A percentile compares a stretch with the other conserved stretches of the same genome.
These are phyloP conservation scores for Coilia nasus DNA, from an alignment of 2,797 vertebrate genomes.

Conservation along the genomic window DNA sequence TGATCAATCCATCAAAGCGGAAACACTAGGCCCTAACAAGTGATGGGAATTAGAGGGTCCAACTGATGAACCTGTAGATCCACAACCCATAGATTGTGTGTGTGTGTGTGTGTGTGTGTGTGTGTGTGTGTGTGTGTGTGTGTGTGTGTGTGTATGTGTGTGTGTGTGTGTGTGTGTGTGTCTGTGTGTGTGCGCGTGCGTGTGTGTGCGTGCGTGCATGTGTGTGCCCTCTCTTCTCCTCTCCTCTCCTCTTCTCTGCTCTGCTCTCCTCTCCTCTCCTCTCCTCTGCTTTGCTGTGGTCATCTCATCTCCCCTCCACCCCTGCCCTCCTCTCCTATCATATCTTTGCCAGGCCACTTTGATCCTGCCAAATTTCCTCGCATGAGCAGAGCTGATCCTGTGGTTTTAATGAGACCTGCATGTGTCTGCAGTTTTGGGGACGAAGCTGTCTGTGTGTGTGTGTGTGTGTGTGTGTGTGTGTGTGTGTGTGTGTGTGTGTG, in stretches of 20 bases:
- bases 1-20: neutral
- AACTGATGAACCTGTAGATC: too few relatives aligned
- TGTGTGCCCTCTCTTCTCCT: neutral
- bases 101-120: too few relatives aligned
- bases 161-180: too few relatives aligned
- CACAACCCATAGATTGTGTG: too few relatives aligned
- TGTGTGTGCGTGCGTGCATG: too few relatives aligned
- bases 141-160: too few relatives aligned
- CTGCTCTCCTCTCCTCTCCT: neutral
- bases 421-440: neutral
- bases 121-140: too few relatives aligned
- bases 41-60: too few relatives aligned
- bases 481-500: constrained; percentile 19
- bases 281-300: neutral
- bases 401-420: constrained; percentile 10
- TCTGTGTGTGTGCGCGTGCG: too few relatives aligned
- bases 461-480: neutral
- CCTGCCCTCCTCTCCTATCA: constrained; percentile 1
- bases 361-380: neutral
- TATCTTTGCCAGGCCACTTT: neutral
- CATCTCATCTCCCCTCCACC: neutral
- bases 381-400: neutral
- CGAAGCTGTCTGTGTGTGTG: constrained; percentile 2
- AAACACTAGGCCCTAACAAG: neutral
- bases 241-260: neutral